phyloP scores from a whole-genome alignment of 2,888 invertebrate genomes.

The Caenorhabditis sp. region DNA sequence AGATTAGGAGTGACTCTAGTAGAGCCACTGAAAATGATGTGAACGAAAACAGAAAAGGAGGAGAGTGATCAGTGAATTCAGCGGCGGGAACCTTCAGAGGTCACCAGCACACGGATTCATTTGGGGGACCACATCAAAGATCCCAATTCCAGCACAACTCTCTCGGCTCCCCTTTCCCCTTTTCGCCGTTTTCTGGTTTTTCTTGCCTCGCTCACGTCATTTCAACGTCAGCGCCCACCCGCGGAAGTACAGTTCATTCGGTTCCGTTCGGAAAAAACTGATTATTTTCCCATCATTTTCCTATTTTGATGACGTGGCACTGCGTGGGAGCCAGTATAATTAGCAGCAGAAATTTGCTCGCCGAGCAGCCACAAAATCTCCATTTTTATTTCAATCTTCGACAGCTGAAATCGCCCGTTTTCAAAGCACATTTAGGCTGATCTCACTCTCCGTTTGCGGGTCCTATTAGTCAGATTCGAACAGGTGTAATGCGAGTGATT shows the following conservation, averaged over 20 bases:
- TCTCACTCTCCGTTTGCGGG: background rate
- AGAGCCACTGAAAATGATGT: too few species aligned
- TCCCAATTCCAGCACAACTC: too few species aligned
- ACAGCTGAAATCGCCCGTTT: background rate
- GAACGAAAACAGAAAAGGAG: too few species aligned
- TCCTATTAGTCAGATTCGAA: background rate
- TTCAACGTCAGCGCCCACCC: background rate
- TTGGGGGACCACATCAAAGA: too few species aligned
- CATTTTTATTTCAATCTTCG: background rate
- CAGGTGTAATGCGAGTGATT: background rate
- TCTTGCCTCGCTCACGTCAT: background rate
- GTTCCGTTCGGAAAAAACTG: background rate
- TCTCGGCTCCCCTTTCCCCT: too few species aligned
- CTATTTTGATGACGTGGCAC: constrained; percentile 10
- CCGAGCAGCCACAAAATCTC: background rate
- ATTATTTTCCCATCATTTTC: constrained; percentile 8
- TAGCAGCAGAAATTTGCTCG: constrained; percentile 1
- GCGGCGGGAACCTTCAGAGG: too few species aligned
- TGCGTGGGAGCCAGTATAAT: background rate
- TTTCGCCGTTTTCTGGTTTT: background rate
- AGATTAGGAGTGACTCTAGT: too few species aligned
- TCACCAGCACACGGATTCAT: too few species aligned
- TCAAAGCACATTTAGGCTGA: background rate
- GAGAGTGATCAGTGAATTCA: too few species aligned
- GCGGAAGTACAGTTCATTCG: background rate